A percentile compares a stretch with the other conserved stretches of the same genome.
Evolutionary conservation across 2,113 vertebrate genomes (phyloP).

Genomic region (Nesogale talazaci): DNA sequence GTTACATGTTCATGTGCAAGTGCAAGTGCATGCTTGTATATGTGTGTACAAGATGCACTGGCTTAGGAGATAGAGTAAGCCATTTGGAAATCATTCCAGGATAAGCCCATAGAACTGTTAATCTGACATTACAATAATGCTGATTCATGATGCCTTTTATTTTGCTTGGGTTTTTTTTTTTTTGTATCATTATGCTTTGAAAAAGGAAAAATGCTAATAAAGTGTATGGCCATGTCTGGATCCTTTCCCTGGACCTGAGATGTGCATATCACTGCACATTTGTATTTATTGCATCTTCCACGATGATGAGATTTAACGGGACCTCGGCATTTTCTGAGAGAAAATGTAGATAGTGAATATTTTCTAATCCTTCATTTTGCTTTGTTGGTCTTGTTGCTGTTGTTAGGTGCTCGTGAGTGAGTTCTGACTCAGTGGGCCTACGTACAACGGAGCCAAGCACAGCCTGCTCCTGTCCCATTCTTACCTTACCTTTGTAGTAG

Average conservation of each 20-base stretch:
- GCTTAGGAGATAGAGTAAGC: constrained; percentile 61
- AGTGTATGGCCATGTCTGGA: constrained; percentile 32
- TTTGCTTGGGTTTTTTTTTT: constrained; percentile 72
- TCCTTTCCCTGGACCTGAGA: constrained; percentile 30
- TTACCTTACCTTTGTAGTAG: too few species aligned
- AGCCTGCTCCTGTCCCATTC: too few species aligned
- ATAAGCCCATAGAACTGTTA: constrained; percentile 64
- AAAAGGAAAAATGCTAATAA: constrained; percentile 34
- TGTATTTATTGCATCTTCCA: constrained; percentile 21
- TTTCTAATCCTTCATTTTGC: too few species aligned
- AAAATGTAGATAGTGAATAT: too few species aligned
- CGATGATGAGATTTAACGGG: neutral
- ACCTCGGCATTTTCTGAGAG: too few species aligned
- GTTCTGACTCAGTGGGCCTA: too few species aligned
- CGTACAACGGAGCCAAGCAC: too few species aligned
- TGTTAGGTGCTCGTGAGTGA: too few species aligned
- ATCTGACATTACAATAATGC: constrained; percentile 70
- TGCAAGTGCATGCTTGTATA: constrained; percentile 61
- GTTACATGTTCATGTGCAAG: constrained; percentile 50
- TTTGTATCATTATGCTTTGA: constrained; percentile 40
- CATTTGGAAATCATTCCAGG: constrained; percentile 60
- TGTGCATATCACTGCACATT: neutral
- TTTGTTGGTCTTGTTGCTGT: too few species aligned
- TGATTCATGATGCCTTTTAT: constrained; percentile 66
- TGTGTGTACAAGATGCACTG: constrained; percentile 49